Base-by-base conservation (phyloP, 2,113 vertebrate species). In the Grammomys surdaster region DNA sequence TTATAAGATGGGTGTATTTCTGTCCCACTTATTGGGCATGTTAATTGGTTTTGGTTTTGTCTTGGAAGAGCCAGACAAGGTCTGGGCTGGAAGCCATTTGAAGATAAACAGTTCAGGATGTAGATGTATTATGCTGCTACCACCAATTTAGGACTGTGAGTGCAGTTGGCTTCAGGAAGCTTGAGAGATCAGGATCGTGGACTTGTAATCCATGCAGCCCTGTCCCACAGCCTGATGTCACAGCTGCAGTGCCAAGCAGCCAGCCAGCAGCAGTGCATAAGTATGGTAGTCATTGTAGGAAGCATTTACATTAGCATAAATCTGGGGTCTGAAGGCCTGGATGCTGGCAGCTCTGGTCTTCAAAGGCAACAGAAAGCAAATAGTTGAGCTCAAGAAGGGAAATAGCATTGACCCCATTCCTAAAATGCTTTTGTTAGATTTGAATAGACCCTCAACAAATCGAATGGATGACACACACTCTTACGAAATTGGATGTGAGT, bases 21-120 rank as follows among this genome's bases (percentile, higher is more conserved):
- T 58, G 77, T 51, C 92, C 36, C 63, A 75, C 58, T 95, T 89
- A 82, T 78, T 89, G 48, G 54, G 24, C 26, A 56, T 84, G 60
- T 89, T 96, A 96, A 70, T 96, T 95, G 88, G 22, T 97, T 96
- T 95, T 88, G 56, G 17, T 85, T 95, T 92, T 91, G 46, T 94
- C 90, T 96, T 60, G 81, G 89, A n/a, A 92, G 85, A 80, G 96
- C 14, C 81, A 89, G 54, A 92, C 88, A 95, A 94, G 77, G 56
- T 95, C 91, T 94, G 84, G 89, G 43, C 89, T 90, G 75, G 81
- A 95, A 85, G 89, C 26, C 26, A 33, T 14, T 51, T 43, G 48
- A 65, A 84, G 88, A 63, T 94, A 93, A 91, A 90, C 19, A 76
- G 56, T 86, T 65, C 51, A 75, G 67, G 82, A 96, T 87, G 33